Conservation (phyloP, 2,113 vertebrate genomes). For the Mustela nigripes region DNA sequence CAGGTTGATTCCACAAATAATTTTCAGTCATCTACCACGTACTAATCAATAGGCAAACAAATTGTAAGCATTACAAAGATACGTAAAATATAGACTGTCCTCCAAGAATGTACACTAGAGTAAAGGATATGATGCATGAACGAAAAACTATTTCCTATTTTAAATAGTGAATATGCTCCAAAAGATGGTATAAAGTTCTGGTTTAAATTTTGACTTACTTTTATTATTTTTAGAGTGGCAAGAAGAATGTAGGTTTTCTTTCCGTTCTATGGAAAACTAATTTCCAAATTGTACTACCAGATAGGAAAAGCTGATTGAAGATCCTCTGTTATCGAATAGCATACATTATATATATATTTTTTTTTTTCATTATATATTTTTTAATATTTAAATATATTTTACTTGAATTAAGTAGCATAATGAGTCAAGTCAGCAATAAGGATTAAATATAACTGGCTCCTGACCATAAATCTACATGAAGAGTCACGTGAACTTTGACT, state of each 20-base stretch:
- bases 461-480: not conserved
- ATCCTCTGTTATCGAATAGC: not conserved
- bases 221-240: not conserved
- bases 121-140: not conserved
- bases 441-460: not conserved
- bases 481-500: not conserved
- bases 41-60: not conserved
- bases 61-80: not conserved
- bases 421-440: not conserved
- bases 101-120: not conserved
- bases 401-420: not conserved
- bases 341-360: not conserved
- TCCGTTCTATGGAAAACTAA: not conserved
- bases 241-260: not conserved
- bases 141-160: not conserved
- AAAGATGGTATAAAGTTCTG: not conserved
- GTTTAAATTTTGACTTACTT: not conserved
- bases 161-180: not conserved
- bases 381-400: constrained; percentile 40
- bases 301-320: not conserved
- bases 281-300: not conserved
- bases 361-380: not conserved
- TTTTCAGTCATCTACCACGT: not conserved
- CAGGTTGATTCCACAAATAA: not conserved
- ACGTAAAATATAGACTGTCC: not conserved